Conservation (phyloP, 1,140 invertebrate genomes). For the Panulirus ornatus region DNA sequence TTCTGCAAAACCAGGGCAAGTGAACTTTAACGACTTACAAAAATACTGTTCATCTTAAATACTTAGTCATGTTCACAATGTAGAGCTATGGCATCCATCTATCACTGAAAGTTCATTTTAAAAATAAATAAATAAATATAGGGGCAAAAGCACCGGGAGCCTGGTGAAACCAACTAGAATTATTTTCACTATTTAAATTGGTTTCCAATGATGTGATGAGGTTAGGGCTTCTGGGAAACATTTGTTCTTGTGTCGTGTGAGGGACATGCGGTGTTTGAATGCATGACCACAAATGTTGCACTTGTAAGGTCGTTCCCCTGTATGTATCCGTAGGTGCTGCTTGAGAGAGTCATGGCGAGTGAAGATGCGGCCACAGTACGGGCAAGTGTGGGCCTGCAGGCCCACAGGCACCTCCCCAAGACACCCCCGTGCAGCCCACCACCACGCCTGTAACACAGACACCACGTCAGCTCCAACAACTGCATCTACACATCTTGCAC, state of each 20-base stretch:
- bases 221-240: conserved; percentile 29
- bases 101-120: neutral
- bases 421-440: conserved; percentile 60
- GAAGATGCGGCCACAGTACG: conserved; percentile 80
- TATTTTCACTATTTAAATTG: neutral
- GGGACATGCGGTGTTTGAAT: conserved; percentile 79
- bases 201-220: neutral
- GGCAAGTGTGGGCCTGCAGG: conserved; percentile 81
- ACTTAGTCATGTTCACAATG: neutral
- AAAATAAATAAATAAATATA: neutral
- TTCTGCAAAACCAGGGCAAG: neutral
- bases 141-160: neutral
- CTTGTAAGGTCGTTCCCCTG: conserved; percentile 77
- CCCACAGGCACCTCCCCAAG: conserved; percentile 31
- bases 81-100: neutral
- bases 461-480: conserved; percentile 49
- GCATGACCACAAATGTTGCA: conserved; percentile 83
- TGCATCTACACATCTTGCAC: conserved; percentile 27
- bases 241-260: conserved; percentile 58
- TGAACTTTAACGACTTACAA: neutral
- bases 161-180: neutral
- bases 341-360: conserved; percentile 72
- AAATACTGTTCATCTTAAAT: neutral
- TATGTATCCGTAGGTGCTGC: conserved; percentile 71
- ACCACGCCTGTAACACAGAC: conserved; percentile 68